phyloP scores from a whole-genome alignment of 2,113 vertebrate species.

The Porphyrio hochstetteri region DNA sequence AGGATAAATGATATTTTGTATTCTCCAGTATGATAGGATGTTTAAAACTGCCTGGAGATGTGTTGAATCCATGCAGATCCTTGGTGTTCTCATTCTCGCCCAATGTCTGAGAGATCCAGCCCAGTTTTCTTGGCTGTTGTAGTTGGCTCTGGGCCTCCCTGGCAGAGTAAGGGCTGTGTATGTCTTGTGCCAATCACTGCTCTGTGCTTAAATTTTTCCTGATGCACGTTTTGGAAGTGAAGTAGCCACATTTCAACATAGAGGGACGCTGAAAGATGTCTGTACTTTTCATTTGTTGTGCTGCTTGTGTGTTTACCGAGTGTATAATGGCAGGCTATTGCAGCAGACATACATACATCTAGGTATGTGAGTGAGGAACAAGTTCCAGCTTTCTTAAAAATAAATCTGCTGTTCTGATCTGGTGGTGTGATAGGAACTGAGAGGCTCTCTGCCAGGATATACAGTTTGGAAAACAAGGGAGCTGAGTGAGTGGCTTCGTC shows the following conservation, averaged over 20 bases:
- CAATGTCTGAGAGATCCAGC: not conserved
- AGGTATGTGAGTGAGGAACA: not conserved
- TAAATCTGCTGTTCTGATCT: conserved; percentile 49
- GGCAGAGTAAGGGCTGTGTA: not conserved
- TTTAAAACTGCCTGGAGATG: not conserved
- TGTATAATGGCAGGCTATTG: not conserved
- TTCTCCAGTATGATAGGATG: not conserved
- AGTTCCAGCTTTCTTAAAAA: conserved; percentile 45
- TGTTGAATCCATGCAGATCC: not conserved
- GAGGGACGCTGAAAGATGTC: conserved; percentile 45
- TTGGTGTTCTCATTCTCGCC: conserved; percentile 4
- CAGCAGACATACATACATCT: not conserved
- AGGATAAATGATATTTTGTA: not conserved
- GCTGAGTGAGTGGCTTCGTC: not conserved
- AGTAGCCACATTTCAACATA: conserved; percentile 45
- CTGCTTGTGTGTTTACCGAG: not conserved
- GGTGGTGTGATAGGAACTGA: conserved; percentile 40
- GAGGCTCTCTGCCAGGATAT: conserved; percentile 32
- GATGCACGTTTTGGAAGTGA: conserved; percentile 37
- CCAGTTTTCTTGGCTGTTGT: conserved; percentile 42
- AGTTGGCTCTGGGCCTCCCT: conserved; percentile 38
- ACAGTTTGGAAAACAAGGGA: not conserved
- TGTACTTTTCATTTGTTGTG: not conserved
- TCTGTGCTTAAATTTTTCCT: conserved; percentile 4
- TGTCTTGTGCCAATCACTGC: conserved; percentile 25